These are phyloP conservation scores for Acanthosepion pharaonis DNA, from an alignment of 2,888 invertebrate species.

Conservation along the genomic window DNA sequence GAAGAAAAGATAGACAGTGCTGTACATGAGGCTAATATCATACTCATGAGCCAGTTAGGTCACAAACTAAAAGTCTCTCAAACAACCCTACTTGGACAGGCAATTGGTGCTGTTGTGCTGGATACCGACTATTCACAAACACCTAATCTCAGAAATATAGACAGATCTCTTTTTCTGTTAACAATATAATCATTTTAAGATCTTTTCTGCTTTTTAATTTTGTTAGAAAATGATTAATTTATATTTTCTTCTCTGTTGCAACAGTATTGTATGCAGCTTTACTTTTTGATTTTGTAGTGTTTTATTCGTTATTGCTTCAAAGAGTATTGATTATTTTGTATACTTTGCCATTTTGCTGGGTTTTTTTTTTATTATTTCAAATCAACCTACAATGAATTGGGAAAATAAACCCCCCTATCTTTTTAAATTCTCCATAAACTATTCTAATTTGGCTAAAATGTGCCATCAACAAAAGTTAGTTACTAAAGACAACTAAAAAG, in stretches of 20 bases:
- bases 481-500: neutral
- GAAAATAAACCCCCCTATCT: neutral
- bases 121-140: no score
- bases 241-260: neutral
- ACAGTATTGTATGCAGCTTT: neutral
- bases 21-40: no score
- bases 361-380: neutral
- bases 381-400: no score
- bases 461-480: neutral
- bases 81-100: no score
- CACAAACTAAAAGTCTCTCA: no score
- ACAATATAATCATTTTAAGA: no score
- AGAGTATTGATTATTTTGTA: neutral
- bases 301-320: neutral
- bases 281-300: no score
- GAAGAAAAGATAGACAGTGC: no score
- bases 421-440: neutral
- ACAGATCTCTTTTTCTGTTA: no score
- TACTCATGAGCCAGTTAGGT: no score
- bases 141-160: no score
- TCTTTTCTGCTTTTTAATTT: neutral
- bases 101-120: no score
- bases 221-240: neutral
- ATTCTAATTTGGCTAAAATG: neutral
- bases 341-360: neutral